Conservation (phyloP, 2,888 invertebrate species). For the Amiota minor region DNA sequence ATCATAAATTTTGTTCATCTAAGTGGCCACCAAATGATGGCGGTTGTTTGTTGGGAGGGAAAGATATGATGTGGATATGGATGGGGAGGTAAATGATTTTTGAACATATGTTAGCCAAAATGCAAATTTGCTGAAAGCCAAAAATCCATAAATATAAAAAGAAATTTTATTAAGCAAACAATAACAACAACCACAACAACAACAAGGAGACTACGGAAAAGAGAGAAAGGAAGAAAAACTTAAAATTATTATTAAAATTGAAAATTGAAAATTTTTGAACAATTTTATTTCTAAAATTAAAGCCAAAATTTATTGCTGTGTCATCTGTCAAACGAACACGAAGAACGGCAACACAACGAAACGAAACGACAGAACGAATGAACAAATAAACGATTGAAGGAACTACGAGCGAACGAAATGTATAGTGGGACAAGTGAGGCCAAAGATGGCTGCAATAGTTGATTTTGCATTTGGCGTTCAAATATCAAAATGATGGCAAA, state of each 20-base stretch:
- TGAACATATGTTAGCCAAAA: constrained; percentile 1
- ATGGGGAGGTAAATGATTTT: background rate
- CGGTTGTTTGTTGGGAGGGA: no score
- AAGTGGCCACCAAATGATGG: no score
- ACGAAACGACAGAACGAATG: background rate
- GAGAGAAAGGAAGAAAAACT: background rate
- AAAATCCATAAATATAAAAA: constrained; percentile 59
- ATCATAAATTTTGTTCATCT: background rate
- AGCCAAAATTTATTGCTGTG: constrained; percentile 48
- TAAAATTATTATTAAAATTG: no score
- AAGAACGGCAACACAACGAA: background rate
- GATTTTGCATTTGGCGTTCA: constrained; percentile 18
- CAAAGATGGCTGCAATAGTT: no score
- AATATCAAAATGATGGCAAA: constrained; percentile 10
- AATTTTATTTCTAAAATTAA: constrained; percentile 19
- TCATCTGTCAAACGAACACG: constrained; percentile 30
- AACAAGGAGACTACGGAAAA: background rate
- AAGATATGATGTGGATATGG: no score
- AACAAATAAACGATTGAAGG: background rate
- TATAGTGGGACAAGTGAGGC: no score
- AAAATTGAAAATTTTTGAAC: constrained; percentile 1
- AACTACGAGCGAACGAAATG: background rate
- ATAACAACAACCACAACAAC: background rate
- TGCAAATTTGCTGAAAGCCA: constrained; percentile 50
- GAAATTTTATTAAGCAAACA: constrained; percentile 15